Evolutionary conservation across 2,888 invertebrate genomes (phyloP), one percentile per base, ranked within the genome.

Genomic region (Agonum fuliginosum): DNA sequence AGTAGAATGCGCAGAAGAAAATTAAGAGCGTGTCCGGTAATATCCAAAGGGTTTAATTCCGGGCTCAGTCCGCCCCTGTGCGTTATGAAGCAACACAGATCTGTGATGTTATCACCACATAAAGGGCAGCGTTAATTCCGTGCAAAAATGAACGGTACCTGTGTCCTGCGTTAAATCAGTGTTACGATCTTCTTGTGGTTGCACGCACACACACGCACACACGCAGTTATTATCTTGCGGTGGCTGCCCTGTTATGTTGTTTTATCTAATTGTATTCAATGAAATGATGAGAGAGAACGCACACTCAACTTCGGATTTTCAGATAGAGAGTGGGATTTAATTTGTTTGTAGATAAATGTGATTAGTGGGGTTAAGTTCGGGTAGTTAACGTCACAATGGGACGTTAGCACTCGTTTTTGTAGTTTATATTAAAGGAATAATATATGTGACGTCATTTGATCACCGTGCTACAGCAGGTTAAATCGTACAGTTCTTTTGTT

Each of bases 111-210:
- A 62, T 30, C 58, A 17, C 46, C 14, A 17, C 58, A 30, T 14
- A 54, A 46, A 62, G 58, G 19, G 30, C 46, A 10, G 46, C 34
- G 30, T 62, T 62, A 62, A 62, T 62, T 62, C 10, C 30, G 27
- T 46, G 14, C 58, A 62, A 62, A 62, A 62, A 62, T 62, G 58
- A 62, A 14, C 58, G 17, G 27, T 62, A 62, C 58, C 58, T 62
- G 58, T 17, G 17, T 46, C 24, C n/a, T 54, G 14, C 30, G 34
- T 62, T 62, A 62, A 62, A 62, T 62, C 58, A 62, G 58, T 17
- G 30, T 62, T 62, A 62, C 58, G 58, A 62, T 62, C 58, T 62
- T 17, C 46, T 17, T 14, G 30, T 10, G 58, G 58, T 62, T 62
- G 27, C 5, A 30, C 17, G 30, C 10, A 62, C 30, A 62, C 14